Percentiles rank a stretch among this genome's conserved stretches.
Conservation (phyloP, 2,888 invertebrate species). For the Dioctria linearis region DNA sequence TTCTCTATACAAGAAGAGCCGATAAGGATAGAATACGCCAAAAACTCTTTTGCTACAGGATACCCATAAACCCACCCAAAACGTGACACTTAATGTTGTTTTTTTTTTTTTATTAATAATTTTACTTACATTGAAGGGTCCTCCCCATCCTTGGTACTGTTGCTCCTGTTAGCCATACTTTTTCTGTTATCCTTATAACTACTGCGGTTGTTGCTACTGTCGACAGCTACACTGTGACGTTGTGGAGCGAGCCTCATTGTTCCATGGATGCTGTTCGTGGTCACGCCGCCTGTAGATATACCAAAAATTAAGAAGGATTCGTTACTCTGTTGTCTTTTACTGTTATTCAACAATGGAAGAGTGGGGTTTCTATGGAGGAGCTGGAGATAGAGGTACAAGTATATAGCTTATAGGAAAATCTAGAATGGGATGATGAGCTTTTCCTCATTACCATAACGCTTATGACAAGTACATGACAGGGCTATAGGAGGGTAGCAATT, state of each 20-base stretch:
- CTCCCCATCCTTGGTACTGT: slow-evolving; percentile 44
- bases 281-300: slow-evolving; percentile 26
- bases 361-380: background rate
- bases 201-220: slow-evolving; percentile 35
- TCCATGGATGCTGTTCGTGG: slow-evolving; percentile 19
- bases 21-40: background rate
- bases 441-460: slow-evolving; percentile 30
- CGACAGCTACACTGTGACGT: slow-evolving; percentile 54
- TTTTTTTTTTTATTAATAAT: background rate
- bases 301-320: background rate
- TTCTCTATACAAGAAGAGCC: background rate
- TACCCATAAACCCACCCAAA: background rate
- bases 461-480: slow-evolving; percentile 24
- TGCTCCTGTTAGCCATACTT: slow-evolving; percentile 11
- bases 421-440: slow-evolving; percentile 4
- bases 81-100: slow-evolving; percentile 21
- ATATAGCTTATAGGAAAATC: no score
- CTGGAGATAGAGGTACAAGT: background rate
- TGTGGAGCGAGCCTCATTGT: slow-evolving; percentile 22
- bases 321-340: no score
- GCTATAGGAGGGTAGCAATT: background rate
- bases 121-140: slow-evolving; percentile 56
- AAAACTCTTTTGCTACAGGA: slow-evolving; percentile 10
- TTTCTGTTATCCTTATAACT: slow-evolving; percentile 19
- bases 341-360: background rate